These are phyloP conservation scores for Leptatherina wallacei DNA, from an alignment of 2,797 vertebrate genomes.

Conservation along the genomic window DNA sequence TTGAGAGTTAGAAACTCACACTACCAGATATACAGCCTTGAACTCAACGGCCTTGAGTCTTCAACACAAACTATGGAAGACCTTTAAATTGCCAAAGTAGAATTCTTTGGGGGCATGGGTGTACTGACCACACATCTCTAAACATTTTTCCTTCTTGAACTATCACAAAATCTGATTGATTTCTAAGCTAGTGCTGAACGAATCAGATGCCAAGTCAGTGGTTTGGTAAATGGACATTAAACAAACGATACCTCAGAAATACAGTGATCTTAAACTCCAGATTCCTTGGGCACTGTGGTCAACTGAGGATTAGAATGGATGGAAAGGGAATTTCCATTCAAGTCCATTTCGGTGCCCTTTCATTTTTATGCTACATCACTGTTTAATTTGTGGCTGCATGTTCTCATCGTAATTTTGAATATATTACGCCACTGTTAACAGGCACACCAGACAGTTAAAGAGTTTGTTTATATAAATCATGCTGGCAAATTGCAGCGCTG, in stretches of 20 bases:
- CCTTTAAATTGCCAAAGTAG: background rate
- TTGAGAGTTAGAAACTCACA: constrained; percentile 33
- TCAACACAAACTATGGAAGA: background rate
- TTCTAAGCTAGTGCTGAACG: constrained; percentile 53
- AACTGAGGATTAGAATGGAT: constrained; percentile 58
- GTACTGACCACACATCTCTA: constrained; percentile 1
- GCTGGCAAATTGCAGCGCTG: background rate
- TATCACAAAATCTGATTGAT: constrained; percentile 21
- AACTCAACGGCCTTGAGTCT: background rate
- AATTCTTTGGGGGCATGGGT: background rate
- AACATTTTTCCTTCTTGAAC: constrained; percentile 12
- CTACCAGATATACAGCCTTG: background rate
- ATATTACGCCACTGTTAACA: background rate
- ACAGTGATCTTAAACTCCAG: constrained; percentile 68
- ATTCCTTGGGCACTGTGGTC: constrained; percentile 74
- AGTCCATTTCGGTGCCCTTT: constrained; percentile 31
- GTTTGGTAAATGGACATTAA: constrained; percentile 56
- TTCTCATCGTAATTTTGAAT: background rate
- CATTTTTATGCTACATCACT: constrained; percentile 40
- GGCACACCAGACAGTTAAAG: constrained; percentile 9
- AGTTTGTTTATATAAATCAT: constrained; percentile 3
- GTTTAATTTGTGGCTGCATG: constrained; percentile 23
- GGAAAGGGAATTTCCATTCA: constrained; percentile 64
- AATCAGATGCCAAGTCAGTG: constrained; percentile 48
- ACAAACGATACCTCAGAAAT: constrained; percentile 65